phyloP scores from a whole-genome alignment of 2,113 vertebrate species.

The Emydura subglobosa region DNA sequence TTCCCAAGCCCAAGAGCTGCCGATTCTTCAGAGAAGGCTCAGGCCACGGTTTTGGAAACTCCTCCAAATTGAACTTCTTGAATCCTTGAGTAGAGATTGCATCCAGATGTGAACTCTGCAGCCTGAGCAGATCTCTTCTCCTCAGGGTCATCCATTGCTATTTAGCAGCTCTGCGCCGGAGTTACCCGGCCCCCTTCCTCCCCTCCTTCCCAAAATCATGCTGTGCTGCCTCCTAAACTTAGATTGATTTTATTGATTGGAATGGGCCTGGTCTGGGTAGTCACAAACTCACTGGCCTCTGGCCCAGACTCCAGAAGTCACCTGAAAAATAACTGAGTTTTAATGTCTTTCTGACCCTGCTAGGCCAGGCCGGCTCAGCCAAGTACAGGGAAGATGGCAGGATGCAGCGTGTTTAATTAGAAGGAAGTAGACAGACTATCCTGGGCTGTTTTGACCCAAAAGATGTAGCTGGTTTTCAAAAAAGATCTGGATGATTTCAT shows the following conservation, averaged over 20 bases:
- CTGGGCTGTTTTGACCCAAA: conserved; percentile 44
- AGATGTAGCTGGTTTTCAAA: conserved; percentile 70
- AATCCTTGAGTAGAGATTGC: accelerated
- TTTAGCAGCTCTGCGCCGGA: neutral
- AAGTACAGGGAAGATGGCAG: neutral
- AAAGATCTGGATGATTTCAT: conserved; percentile 68
- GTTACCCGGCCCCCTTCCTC: neutral
- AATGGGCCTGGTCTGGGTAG: neutral
- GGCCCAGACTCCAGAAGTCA: neutral
- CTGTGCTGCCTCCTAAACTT: conserved; percentile 11
- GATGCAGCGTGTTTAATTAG: conserved; percentile 34
- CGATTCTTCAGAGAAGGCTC: neutral
- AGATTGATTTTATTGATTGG: neutral
- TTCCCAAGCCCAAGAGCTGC: neutral
- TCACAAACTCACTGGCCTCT: neutral
- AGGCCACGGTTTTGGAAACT: neutral
- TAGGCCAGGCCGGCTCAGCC: conserved; percentile 49
- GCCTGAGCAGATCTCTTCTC: accelerated
- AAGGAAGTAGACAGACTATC: neutral
- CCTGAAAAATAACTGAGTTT: neutral
- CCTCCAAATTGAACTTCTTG: neutral
- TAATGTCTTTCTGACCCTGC: neutral
- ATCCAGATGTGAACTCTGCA: accelerated
- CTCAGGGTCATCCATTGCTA: accelerated
- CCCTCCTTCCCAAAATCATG: neutral